A percentile compares a stretch with the other conserved stretches of the same genome.
phyloP scores from a whole-genome alignment of 2,113 vertebrate genomes.

The Struthio camelus region DNA sequence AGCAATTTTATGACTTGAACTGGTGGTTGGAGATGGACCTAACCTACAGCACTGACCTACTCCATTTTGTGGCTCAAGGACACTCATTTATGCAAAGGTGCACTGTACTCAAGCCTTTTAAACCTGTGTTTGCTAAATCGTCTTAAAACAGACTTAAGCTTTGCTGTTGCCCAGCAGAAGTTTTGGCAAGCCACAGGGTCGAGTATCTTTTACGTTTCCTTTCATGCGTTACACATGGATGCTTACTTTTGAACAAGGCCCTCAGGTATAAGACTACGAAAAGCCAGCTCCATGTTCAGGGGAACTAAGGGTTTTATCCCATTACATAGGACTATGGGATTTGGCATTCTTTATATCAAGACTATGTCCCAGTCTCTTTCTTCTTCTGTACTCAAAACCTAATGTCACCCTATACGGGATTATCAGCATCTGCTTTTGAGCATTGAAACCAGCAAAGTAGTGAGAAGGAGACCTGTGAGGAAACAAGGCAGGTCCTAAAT shows the following conservation, averaged over 20 bases:
- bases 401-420: neutral
- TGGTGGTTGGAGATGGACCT: neutral
- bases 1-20: neutral
- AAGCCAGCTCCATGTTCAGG: neutral
- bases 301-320: conserved; percentile 2
- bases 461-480: neutral
- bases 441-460: neutral
- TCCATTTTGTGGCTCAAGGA: neutral
- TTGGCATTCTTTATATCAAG: neutral
- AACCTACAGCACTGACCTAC: neutral
- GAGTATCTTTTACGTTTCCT: neutral
- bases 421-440: neutral
- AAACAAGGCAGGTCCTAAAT: neutral
- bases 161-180: neutral
- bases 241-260: neutral
- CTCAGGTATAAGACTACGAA: neutral
- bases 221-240: neutral
- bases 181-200: neutral
- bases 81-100: neutral
- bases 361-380: neutral
- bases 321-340: neutral
- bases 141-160: neutral
- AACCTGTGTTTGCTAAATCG: neutral
- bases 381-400: neutral
- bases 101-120: neutral